Evolutionary conservation across 2,797 vertebrate genomes (phyloP).

Genomic region (Eidolon dupreanum): DNA sequence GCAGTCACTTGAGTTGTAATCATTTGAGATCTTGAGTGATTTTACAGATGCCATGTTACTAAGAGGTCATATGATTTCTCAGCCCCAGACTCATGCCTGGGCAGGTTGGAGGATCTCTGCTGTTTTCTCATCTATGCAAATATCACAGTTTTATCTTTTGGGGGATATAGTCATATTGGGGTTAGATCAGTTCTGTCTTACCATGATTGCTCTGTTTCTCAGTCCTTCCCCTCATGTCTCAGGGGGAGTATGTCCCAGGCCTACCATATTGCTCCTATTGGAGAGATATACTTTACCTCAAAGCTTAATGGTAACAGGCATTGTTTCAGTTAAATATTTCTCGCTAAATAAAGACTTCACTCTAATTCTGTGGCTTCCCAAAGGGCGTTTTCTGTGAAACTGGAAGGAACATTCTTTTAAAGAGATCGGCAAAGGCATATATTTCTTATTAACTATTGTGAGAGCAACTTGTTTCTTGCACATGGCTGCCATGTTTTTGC

Average conservation of each 20-base stretch:
- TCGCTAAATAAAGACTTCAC: constrained; percentile 38
- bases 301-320: background rate
- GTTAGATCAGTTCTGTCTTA: background rate
- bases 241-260: background rate
- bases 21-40: background rate
- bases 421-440: background rate
- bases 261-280: background rate
- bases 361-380: constrained; percentile 29
- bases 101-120: background rate
- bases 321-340: constrained; percentile 67
- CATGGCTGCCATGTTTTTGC: background rate
- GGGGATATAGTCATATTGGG: background rate
- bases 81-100: background rate
- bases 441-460: constrained; percentile 13
- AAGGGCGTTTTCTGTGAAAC: constrained; percentile 66
- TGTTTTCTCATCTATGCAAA: background rate
- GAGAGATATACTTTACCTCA: background rate
- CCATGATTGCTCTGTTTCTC: background rate
- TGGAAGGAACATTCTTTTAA: constrained; percentile 56
- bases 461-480: background rate
- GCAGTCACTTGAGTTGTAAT: background rate
- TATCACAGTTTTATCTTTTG: background rate
- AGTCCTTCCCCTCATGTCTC: background rate
- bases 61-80: background rate
- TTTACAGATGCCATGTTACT: background rate